phyloP scores from a whole-genome alignment of 1,140 invertebrate species.

The Apis mellifera region Amel_HAv3.1 CM009932.2:13649501-13650000 shows the following conservation, averaged over 20 bases:
- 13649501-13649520: conserved; percentile 46
- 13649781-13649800: background rate
- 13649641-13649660: too few relatives aligned
- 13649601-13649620: background rate
- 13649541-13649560: conserved; percentile 64
- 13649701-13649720: background rate
- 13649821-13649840: background rate
- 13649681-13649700: background rate
- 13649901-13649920: background rate
- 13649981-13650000: conserved; percentile 29
- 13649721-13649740: background rate
- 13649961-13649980: background rate
- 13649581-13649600: conserved; percentile 26
- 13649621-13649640: background rate
- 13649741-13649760: background rate
- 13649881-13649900: conserved; percentile 9
- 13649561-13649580: background rate
- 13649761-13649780: background rate
- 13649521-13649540: conserved; percentile 47
- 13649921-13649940: background rate
- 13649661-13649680: background rate
- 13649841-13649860: conserved; percentile 17
- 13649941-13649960: conserved; percentile 12
- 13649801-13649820: background rate
- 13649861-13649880: background rate